Evolutionary conservation across 2,797 vertebrate genomes (phyloP).

Genomic region (Centropyge bicolor): DNA sequence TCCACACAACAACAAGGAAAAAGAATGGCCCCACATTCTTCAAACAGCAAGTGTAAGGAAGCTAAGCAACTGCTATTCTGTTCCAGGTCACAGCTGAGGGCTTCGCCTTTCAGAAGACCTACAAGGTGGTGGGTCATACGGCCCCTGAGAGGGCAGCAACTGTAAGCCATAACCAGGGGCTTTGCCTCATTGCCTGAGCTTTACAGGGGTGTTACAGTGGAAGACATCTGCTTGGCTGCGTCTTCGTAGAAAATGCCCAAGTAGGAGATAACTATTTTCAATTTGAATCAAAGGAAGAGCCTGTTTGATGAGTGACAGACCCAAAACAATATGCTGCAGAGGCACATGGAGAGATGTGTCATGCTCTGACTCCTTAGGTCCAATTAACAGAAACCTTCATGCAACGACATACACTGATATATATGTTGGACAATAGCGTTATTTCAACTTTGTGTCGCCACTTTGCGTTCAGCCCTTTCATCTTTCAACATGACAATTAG

Average conservation of each 20-base stretch:
- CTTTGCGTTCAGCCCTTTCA: not conserved
- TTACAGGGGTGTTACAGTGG: not conserved
- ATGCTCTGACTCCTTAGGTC: not conserved
- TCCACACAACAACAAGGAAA: not conserved
- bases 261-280: not conserved
- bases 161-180: slow-evolving; percentile 4
- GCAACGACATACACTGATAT: not conserved
- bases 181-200: slow-evolving; percentile 7
- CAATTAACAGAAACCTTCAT: not conserved
- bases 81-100: not conserved
- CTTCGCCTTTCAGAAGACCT: not conserved
- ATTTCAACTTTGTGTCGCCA: not conserved
- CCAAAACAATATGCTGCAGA: not conserved
- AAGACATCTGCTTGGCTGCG: slow-evolving; percentile 10
- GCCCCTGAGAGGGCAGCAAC: not conserved
- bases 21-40: not conserved
- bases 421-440: not conserved
- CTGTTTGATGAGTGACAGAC: not conserved
- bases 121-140: slow-evolving; percentile 3
- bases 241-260: not conserved
- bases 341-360: not conserved
- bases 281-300: not conserved
- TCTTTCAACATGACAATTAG: not conserved
- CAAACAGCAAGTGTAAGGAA: not conserved
- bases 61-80: not conserved